Evolutionary conservation across 2,113 vertebrate genomes (phyloP).

Genomic region (Butastur rufipennis): DNA sequence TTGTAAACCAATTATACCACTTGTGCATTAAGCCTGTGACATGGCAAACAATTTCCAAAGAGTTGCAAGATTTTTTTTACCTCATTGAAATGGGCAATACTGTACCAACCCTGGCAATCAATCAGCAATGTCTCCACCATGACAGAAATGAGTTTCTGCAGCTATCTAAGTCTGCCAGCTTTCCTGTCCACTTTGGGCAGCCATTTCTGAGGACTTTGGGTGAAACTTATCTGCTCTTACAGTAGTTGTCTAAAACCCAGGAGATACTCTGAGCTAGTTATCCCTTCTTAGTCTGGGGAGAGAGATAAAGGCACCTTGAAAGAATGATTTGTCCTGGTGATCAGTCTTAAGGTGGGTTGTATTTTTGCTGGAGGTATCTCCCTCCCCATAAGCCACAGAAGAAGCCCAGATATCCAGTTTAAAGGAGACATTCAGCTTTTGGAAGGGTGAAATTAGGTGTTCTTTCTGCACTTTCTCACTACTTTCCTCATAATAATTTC

Average conservation of each 20-base stretch:
- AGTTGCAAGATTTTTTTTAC: neutral
- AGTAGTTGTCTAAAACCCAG: neutral
- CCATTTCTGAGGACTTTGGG: neutral
- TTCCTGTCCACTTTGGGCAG: neutral
- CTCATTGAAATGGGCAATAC: neutral
- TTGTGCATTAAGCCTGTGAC: neutral
- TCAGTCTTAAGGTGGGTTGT: neutral
- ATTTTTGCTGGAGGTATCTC: neutral
- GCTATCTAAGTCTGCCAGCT: neutral
- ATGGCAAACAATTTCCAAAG: neutral
- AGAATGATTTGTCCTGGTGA: neutral
- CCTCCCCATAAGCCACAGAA: neutral
- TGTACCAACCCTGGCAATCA: neutral
- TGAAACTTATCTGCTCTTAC: neutral
- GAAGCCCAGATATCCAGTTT: neutral
- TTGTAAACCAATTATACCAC: rapidly evolving
- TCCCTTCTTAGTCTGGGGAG: neutral
- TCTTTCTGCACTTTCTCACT: neutral
- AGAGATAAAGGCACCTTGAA: neutral
- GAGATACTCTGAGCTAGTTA: neutral
- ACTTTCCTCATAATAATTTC: neutral
- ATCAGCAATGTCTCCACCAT: neutral
- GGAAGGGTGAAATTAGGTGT: neutral
- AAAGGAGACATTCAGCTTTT: neutral
- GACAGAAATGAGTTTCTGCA: neutral